Conservation (phyloP, 23 tunicate genomes). For the Styela clava region DNA sequence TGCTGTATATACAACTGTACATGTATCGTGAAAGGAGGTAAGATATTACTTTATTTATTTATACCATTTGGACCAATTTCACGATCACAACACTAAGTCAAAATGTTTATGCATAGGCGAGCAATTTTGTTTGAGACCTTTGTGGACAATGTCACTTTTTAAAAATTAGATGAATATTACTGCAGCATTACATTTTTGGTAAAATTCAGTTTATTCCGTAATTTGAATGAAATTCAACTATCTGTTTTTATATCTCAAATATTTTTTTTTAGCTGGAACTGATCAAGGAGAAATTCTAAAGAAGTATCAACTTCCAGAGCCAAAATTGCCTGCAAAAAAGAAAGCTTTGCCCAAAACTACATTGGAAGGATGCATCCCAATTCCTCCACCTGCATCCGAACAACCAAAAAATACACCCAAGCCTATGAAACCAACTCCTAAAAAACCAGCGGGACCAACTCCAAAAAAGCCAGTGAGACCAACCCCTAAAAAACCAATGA, state of each 20-base stretch:
- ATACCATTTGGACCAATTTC: no score
- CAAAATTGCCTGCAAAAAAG: background rate
- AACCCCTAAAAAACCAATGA: background rate
- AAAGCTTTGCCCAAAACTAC: background rate
- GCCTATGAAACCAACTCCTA: background rate
- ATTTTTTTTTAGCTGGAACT: background rate
- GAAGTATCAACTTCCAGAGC: background rate
- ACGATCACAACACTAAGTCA: no score
- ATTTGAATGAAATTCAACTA: no score
- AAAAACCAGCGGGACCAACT: background rate
- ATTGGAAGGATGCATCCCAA: background rate
- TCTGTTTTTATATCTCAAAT: no score
- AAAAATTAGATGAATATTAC: no score
- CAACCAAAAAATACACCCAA: background rate
- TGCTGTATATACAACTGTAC: background rate
- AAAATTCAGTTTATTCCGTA: no score
- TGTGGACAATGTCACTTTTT: no score
- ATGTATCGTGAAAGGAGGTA: constrained; percentile 19
- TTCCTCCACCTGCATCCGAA: background rate
- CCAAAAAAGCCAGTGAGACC: background rate
- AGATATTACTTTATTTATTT: no score
- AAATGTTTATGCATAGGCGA: no score
- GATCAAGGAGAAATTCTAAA: background rate
- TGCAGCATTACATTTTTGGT: no score
- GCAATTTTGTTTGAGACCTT: no score